phyloP scores from a whole-genome alignment of 1,140 invertebrate genomes.

The Adoxophyes honmai region DNA sequence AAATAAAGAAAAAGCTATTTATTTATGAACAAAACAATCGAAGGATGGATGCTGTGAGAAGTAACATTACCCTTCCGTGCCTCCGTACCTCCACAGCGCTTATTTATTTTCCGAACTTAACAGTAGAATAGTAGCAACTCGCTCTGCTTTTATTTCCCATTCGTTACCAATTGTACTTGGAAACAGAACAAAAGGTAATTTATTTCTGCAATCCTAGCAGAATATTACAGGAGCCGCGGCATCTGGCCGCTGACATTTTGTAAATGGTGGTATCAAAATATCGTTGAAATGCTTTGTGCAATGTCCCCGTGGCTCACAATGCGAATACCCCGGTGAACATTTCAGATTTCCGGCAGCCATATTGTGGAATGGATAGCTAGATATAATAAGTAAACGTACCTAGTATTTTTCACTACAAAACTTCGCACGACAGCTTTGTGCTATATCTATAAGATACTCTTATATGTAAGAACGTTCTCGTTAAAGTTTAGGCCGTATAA shows the following conservation, averaged over 20 bases:
- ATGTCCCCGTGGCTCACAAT: constrained; percentile 2
- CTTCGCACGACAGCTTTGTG: not conserved
- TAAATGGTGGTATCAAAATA: constrained; percentile 15
- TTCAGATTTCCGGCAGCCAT: not conserved
- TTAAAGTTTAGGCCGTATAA: no score
- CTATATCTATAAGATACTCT: not conserved
- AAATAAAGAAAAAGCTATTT: no score
- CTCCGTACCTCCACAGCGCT: no score
- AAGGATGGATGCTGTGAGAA: no score
- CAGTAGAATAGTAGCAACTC: no score
- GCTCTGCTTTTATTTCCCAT: not conserved
- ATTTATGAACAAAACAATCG: no score
- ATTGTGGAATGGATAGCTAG: not conserved
- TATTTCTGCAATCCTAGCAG: constrained; percentile 7
- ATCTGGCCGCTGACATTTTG: constrained; percentile 15
- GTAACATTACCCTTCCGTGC: no score
- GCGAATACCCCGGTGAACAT: constrained; percentile 9
- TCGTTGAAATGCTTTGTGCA: constrained; percentile 12
- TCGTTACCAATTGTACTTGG: constrained; percentile 7
- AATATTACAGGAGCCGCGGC: constrained; percentile 12
- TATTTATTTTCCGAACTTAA: no score
- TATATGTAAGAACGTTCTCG: no score
- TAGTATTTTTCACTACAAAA: constrained; percentile 1
- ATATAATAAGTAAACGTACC: constrained; percentile 9
- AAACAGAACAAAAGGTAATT: constrained; percentile 15